Base-by-base conservation (phyloP, 2,797 vertebrate species). In the Aulostomus chinensis region DNA sequence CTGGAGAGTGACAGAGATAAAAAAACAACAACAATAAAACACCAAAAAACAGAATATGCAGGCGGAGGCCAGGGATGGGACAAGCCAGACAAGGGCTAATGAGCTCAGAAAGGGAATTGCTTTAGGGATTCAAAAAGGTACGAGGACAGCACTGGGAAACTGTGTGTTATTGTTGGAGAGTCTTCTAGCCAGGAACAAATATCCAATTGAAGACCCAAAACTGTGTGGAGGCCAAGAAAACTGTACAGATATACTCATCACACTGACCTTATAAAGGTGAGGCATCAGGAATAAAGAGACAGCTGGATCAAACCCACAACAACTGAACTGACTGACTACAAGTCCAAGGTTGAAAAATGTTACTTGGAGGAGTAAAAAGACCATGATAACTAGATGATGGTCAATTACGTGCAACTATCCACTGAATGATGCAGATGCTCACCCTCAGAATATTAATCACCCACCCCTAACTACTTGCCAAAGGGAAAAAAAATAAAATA, bases 161-260 rank as follows among this genome's bases (percentile, higher is more conserved):
- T 16, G 28, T 18, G 9, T 50, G 56, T 34, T 46, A 51, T 55
- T 69, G 43, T 58, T 63, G 64, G 51, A 74, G 17, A 18, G 26
- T 32, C 33, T 59, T 65, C 12, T 24, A 69, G 14, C 20, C 51
- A 63, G 6, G 30, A 52, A 41, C 50, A 63, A 54, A 70, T 52
- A 49, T 60, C 40, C 38, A 62, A 62, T 36, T 40, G 26, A 67
- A 52, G 70, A 31, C 57, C 35, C 21, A 45, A 71, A 66, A 47
- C 17, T 28, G 14, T 22, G 20, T 13, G 46, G 32, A 45, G 25
- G 41, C 24, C 58, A 52, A 71, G 22, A 24, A 79, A 32, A 58
- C 37, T 54, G 57, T 61, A 49, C 68, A 80, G 68, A 50, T 75
- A 50, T 62, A 37, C 60, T 77, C 73, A 80, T 56, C 22, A 77